Evolutionary conservation across 2,113 vertebrate genomes (phyloP).

Genomic region (Tachuris rubrigastra): DNA sequence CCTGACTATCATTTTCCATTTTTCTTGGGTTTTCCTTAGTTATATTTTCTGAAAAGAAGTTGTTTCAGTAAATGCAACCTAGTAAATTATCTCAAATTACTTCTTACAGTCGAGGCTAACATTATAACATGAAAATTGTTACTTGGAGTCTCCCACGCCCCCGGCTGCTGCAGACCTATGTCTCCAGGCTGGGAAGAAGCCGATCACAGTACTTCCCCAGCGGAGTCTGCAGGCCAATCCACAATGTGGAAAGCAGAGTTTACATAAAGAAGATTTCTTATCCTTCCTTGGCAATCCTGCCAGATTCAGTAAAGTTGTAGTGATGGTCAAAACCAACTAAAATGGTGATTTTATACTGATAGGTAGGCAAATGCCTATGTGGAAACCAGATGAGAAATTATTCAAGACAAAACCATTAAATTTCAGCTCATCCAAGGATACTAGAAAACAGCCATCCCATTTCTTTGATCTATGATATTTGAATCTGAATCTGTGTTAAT

Average conservation of each 20-base stretch:
- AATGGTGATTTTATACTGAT: not conserved
- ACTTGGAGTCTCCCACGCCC: not conserved
- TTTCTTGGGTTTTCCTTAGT: conserved; percentile 9
- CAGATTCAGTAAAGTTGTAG: not conserved
- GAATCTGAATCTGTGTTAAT: not conserved
- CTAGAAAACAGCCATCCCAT: not conserved
- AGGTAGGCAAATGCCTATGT: not conserved
- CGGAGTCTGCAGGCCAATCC: not conserved
- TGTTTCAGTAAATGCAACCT: conserved; percentile 43
- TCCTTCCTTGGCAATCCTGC: not conserved
- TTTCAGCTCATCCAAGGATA: not conserved
- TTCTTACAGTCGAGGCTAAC: conserved; percentile 1
- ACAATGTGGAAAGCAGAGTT: not conserved
- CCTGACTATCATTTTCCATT: conserved; percentile 18
- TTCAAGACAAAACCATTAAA: not conserved
- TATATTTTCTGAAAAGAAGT: conserved; percentile 44
- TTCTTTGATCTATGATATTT: not conserved
- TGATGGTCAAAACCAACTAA: not conserved
- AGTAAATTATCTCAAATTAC: conserved; percentile 57
- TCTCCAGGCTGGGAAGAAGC: conserved; percentile 39
- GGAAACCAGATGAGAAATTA: not conserved
- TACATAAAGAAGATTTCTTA: not conserved
- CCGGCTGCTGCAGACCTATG: not conserved
- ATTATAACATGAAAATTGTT: conserved; percentile 52
- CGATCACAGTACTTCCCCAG: not conserved